Percentiles rank a stretch among this genome's conserved stretches.
phyloP scores from a whole-genome alignment of 2,888 invertebrate species.

The Thecophora atra region DNA sequence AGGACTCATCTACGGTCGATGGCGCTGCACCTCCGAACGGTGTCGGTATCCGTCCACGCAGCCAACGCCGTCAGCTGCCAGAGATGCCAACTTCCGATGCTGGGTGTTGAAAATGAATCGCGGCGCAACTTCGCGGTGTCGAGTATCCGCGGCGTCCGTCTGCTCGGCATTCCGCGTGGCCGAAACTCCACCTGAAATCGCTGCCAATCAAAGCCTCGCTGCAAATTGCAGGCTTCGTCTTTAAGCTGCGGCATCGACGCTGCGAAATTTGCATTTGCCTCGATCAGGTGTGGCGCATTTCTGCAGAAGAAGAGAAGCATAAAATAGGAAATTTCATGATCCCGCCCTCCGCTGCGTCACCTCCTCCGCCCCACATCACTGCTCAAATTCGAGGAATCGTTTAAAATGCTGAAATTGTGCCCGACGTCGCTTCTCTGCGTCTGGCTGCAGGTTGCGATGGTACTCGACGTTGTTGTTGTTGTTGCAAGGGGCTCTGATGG shows the following conservation, averaged over 20 bases:
- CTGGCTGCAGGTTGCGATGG: conserved; percentile 8
- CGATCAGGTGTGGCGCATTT: conserved; percentile 37
- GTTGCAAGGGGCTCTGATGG: conserved; percentile 13
- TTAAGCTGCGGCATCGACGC: conserved; percentile 27
- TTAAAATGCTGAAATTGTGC: conserved; percentile 28
- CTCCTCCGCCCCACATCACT: background rate
- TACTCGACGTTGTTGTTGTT: conserved; percentile 12
- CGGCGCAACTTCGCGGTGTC: conserved; percentile 3
- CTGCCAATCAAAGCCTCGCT: background rate
- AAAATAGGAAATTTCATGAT: conserved; percentile 23
- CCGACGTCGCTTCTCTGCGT: conserved; percentile 14
- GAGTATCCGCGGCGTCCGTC: conserved; percentile 7
- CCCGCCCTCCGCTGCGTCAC: background rate
- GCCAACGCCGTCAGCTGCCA: background rate
- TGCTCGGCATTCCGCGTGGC: background rate
- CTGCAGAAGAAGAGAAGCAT: conserved; percentile 18
- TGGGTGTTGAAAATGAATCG: conserved; percentile 17
- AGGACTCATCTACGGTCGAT: too few species aligned
- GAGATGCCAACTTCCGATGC: background rate
- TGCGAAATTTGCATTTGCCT: conserved; percentile 40
- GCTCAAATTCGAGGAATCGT: conserved; percentile 14
- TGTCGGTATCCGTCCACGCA: too few species aligned
- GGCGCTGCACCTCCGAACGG: too few species aligned
- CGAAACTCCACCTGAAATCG: background rate
- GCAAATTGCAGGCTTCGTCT: conserved; percentile 39